Base-by-base conservation (phyloP, 2,113 vertebrate species). In the Eublepharis macularius region DNA sequence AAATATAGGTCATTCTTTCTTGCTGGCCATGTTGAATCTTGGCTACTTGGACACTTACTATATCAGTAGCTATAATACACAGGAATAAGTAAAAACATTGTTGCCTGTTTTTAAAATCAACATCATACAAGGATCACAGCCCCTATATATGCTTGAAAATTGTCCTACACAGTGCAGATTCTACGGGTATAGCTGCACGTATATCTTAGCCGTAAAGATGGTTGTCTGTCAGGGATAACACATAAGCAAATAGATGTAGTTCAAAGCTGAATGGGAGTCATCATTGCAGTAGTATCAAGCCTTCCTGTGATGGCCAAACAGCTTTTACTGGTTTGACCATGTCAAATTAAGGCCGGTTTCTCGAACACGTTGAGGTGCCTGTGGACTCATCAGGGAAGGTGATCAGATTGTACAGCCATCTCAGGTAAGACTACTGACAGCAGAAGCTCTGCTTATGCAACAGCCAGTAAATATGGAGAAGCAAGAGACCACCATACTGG, bases 121-220 rank as follows among this genome's bases (percentile, higher is more conserved):
- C 21, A 16, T 60, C 29, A 13, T 45, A 87, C 73, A 51, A 68
- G 81, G 39, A 34, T 4, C 68, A 70, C 74, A 32, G 24, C 34
- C 51, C 36, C 16, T 19, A 17, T 41, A 34, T 54, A 11, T 66
- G 45, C 29, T 39, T 77, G 47, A 75, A 63, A 60, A 41, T 14
- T 54, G 49, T 49, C 12, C 17, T 69, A 10, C 12, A 8, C 29
- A 24, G 29, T 51, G 12, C 49, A 19, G 66, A 13, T 29, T 1
- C 78, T 84, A 82, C 81, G 70, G 81, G 76, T 47, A 81, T 83
- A 21, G 88, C 65, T 85, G 66, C 86, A 87, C 32, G 41, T 76
- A 19, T 43, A 51, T 29, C 45, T 51, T 76, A 76, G 21, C 7
- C 60, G 34, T 63, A 43, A 24, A 17, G 24, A 39, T 65, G 54